Evolutionary conservation across 2,888 invertebrate genomes (phyloP).

Genomic region (Oscheius onirici): DNA sequence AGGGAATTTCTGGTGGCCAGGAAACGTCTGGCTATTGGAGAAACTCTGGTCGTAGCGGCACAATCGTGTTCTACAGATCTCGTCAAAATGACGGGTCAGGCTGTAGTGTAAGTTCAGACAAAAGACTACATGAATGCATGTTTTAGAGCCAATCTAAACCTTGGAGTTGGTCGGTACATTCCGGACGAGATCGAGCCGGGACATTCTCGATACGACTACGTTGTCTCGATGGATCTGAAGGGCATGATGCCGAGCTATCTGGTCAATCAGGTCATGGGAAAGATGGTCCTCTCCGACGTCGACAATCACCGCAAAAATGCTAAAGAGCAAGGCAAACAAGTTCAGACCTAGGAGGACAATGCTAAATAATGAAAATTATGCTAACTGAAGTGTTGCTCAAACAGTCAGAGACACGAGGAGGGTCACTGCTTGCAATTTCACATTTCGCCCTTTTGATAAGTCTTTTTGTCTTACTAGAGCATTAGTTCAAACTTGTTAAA

Average conservation of each 20-base stretch:
- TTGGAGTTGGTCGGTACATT: conserved; percentile 28
- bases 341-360: not conserved
- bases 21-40: not conserved
- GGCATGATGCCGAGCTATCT: conserved; percentile 33
- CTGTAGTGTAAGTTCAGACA: conserved; percentile 1
- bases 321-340: not conserved
- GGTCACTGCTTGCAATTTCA: too few relatives aligned
- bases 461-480: too few relatives aligned
- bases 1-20: conserved; percentile 26
- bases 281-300: conserved; percentile 31
- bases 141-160: conserved; percentile 21
- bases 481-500: too few relatives aligned
- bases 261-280: conserved; percentile 34
- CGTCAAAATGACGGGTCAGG: not conserved
- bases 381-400: not conserved
- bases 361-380: not conserved
- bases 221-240: conserved; percentile 25
- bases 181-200: not conserved
- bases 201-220: conserved; percentile 23
- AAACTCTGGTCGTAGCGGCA: not conserved
- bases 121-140: not conserved
- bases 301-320: conserved; percentile 24
- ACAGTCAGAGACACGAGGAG: not conserved
- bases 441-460: too few relatives aligned
- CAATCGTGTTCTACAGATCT: conserved; percentile 1